Evolutionary conservation across 1,140 invertebrate species (phyloP).

Genomic region (Argopecten irradians): DNA sequence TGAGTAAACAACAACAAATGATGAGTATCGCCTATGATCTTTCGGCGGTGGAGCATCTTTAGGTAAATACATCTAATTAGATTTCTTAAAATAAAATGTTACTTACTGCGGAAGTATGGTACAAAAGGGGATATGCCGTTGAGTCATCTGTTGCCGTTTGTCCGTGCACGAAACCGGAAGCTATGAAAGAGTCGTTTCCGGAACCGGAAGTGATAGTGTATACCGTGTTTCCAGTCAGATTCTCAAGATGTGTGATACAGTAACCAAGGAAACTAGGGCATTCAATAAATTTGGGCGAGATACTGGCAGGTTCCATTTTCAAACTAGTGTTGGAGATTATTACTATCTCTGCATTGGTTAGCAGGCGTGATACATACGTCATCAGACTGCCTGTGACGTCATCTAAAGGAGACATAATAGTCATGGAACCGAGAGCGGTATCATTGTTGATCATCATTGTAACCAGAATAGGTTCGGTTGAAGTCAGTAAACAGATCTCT

Average conservation of each 20-base stretch:
- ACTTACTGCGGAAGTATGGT: background rate
- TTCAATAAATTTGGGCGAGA: too few species aligned
- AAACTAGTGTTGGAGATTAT: background rate
- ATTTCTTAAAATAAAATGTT: background rate
- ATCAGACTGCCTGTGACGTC: background rate
- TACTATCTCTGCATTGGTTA: background rate
- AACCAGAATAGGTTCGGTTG: background rate
- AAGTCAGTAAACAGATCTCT: background rate
- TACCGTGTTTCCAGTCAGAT: background rate
- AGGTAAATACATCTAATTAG: too few species aligned
- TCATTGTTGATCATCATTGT: background rate
- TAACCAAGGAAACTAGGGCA: background rate
- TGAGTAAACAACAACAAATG: too few species aligned
- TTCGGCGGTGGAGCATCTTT: too few species aligned
- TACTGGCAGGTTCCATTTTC: background rate
- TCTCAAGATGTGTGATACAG: background rate
- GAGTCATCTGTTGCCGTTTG: background rate
- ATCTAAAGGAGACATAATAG: background rate
- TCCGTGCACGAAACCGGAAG: background rate
- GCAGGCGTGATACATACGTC: background rate
- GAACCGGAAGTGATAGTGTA: background rate
- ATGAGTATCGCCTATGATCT: too few species aligned
- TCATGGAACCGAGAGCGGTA: background rate
- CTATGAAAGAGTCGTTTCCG: background rate
- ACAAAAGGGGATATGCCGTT: background rate